These are phyloP conservation scores for Lordiphosa fenestrarum DNA, from an alignment of 2,888 invertebrate species.

Conservation along the genomic window DNA sequence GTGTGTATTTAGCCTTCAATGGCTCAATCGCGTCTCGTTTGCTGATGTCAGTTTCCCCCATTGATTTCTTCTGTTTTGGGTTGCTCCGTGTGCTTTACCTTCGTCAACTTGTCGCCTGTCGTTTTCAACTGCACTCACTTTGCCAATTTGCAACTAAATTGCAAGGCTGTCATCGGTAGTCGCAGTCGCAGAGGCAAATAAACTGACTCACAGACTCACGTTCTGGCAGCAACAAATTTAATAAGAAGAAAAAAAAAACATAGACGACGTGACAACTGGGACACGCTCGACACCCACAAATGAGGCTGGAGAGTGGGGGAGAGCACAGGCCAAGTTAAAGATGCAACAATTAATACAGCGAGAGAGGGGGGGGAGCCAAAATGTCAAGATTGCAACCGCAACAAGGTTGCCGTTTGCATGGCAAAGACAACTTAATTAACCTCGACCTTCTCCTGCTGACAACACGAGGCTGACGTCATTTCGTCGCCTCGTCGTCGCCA, in stretches of 20 bases:
- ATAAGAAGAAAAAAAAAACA: conserved; percentile 36
- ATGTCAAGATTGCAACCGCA: conserved; percentile 59
- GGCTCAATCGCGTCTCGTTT: conserved; percentile 2
- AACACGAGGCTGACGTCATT: conserved; percentile 59
- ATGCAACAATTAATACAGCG: conserved; percentile 43
- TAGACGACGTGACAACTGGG: conserved; percentile 58
- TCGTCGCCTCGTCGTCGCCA: conserved; percentile 5
- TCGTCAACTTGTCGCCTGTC: conserved; percentile 37
- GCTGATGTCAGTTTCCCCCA: conserved; percentile 14
- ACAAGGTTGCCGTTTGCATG: conserved; percentile 56
- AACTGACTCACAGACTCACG: conserved; percentile 42
- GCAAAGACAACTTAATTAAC: conserved; percentile 78
- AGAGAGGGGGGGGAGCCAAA: conserved; percentile 30
- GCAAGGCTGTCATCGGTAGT: conserved; percentile 52
- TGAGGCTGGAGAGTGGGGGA: neutral
- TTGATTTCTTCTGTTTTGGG: conserved; percentile 25
- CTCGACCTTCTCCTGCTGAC: conserved; percentile 75
- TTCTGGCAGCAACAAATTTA: conserved; percentile 49
- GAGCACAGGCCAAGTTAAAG: conserved; percentile 51
- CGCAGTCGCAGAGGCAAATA: conserved; percentile 31
- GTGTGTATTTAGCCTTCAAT: neutral
- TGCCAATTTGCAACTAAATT: conserved; percentile 67
- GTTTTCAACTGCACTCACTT: conserved; percentile 48
- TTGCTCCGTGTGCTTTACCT: conserved; percentile 21
- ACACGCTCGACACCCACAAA: conserved; percentile 10